phyloP scores from a whole-genome alignment of 2,888 invertebrate genomes.

The Epistrophe grossulariae region DNA sequence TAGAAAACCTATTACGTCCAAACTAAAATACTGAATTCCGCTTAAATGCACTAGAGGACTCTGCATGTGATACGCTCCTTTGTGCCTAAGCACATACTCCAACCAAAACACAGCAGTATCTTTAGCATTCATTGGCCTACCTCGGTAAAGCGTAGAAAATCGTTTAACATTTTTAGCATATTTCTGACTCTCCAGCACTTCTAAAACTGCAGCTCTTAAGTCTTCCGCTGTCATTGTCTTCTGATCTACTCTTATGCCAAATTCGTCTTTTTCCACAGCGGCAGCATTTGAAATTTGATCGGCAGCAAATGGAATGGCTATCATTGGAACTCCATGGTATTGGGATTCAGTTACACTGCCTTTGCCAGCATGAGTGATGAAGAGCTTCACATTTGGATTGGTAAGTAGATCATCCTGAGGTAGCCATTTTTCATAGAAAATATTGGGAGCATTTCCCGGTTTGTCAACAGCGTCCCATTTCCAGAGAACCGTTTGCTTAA shows the following conservation, averaged over 20 bases:
- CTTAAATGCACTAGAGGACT: slow-evolving; percentile 84
- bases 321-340: slow-evolving; percentile 86
- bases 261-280: slow-evolving; percentile 88
- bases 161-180: slow-evolving; percentile 80
- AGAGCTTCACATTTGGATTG: slow-evolving; percentile 86
- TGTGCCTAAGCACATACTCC: slow-evolving; percentile 85
- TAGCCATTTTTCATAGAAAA: slow-evolving; percentile 86
- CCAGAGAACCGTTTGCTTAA: slow-evolving; percentile 87
- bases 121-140: slow-evolving; percentile 84
- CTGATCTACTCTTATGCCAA: slow-evolving; percentile 72
- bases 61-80: slow-evolving; percentile 84
- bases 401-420: slow-evolving; percentile 88
- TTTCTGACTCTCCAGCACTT: slow-evolving; percentile 76
- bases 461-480: slow-evolving; percentile 85
- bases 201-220: slow-evolving; percentile 69
- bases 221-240: slow-evolving; percentile 66
- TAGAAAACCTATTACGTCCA: slow-evolving; percentile 82
- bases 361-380: slow-evolving; percentile 88
- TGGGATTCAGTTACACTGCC: slow-evolving; percentile 87
- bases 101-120: slow-evolving; percentile 85
- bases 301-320: slow-evolving; percentile 80
- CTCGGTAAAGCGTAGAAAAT: slow-evolving; percentile 84
- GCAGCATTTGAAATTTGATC: slow-evolving; percentile 84
- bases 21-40: slow-evolving; percentile 83
- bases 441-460: slow-evolving; percentile 83